Evolutionary conservation across 2,888 invertebrate species (phyloP).

Genomic region (Bugulina stolonifera): DNA sequence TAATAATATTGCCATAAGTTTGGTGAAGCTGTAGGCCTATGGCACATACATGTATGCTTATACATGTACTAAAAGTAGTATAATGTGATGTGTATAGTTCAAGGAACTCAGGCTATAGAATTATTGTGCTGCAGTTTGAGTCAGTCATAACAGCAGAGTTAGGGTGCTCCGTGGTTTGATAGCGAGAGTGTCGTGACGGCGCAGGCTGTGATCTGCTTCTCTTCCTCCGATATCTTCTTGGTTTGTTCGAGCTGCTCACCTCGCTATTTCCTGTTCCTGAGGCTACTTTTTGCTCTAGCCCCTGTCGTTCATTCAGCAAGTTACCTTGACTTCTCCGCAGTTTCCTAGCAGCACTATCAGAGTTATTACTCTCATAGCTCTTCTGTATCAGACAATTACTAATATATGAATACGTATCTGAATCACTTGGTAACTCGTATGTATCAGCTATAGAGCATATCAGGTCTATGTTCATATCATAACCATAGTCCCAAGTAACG

Average conservation of each 20-base stretch:
- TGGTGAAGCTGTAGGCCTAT: too few species aligned
- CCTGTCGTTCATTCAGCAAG: background rate
- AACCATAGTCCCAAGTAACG: background rate
- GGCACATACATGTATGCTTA: too few species aligned
- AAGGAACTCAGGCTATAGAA: too few species aligned
- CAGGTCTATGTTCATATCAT: constrained; percentile 31
- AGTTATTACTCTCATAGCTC: background rate
- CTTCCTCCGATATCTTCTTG: background rate
- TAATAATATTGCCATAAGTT: too few species aligned
- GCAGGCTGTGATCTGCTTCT: constrained; percentile 20
- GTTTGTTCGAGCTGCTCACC: background rate
- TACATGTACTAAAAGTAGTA: too few species aligned
- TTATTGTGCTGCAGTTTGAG: constrained; percentile 21
- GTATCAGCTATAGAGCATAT: constrained; percentile 39
- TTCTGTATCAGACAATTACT: constrained; percentile 33
- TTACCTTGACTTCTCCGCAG: constrained; percentile 21
- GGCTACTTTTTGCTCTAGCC: background rate
- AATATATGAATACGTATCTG: constrained; percentile 37
- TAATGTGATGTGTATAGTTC: too few species aligned
- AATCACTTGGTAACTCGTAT: constrained; percentile 37
- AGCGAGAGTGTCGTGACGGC: background rate
- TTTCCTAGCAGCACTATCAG: background rate
- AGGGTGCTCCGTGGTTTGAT: background rate
- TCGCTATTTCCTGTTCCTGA: background rate
- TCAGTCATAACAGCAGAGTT: background rate